Evolutionary conservation across 2,888 invertebrate genomes (phyloP), one percentile per base, ranked within the genome.

Genomic region (Apamea epomidion): DNA sequence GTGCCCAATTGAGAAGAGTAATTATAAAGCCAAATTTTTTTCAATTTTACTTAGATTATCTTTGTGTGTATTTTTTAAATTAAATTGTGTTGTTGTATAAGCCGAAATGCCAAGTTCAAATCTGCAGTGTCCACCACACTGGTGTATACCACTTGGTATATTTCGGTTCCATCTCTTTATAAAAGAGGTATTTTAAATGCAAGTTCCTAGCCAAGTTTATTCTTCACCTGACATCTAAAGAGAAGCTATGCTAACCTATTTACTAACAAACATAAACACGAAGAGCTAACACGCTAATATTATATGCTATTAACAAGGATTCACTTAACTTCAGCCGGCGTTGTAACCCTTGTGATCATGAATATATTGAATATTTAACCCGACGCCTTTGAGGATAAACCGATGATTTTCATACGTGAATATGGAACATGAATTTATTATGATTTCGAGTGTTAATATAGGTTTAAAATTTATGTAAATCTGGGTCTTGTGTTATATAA

Each of bases 341-440:
- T 72, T 75, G 48, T 87, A 85, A 85, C 64, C 76, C 74, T n/a
- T 42, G 25, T 79, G 76, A 82, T 79, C 65, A 72, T 83, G 80
- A 83, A 87, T 87, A 85, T 77, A 78, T 81, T 87, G 76, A 83
- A 87, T 85, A 85, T 83, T 85, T 79, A 83, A 83, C 67, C n/a
- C 48, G 51, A 32, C 78, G 75, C 81, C 82, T 87, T 83, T 80
- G 48, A 29, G 76, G 76, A 81, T 88, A 70, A 87, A 70, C 88
- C 79, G 48, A 54, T 68, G 81, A 87, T 87, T 88, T 83, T 87
- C 88, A 73, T 75, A 85, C 68, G 86, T 74, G 81, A 83, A 80
- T 88, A 85, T 81, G 81, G 45, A 88, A 78, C 81, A 78, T 81
- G 79, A 83, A 85, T 73, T 71, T 58, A 79, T 82, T 86, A 85